These are phyloP conservation scores for Coregonus sp. DNA, from an alignment of 2,797 vertebrate genomes.

Conservation along the genomic window DNA sequence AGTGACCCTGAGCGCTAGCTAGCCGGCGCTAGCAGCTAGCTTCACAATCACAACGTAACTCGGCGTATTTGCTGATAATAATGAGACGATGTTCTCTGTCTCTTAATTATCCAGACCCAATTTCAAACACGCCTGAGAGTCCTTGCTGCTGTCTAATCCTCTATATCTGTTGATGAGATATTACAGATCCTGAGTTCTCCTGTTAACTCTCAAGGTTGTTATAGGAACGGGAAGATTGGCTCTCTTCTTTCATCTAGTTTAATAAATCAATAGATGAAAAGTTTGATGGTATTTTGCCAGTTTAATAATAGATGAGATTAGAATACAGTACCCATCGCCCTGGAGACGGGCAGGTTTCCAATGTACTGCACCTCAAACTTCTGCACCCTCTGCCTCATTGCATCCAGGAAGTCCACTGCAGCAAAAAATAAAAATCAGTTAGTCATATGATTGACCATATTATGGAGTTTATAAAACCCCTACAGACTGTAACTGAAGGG, in stretches of 20 bases:
- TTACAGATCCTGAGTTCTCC: not conserved
- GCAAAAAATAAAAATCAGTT: slow-evolving; percentile 19
- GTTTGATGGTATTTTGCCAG: no score
- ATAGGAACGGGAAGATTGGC: not conserved
- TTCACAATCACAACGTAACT: not conserved
- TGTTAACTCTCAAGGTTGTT: not conserved
- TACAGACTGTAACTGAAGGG: not conserved
- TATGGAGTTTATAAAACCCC: not conserved
- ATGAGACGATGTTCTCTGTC: not conserved
- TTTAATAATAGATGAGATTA: not conserved
- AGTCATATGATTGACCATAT: not conserved
- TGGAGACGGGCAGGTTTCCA: slow-evolving; percentile 86
- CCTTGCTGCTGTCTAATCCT: no score
- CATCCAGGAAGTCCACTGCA: slow-evolving; percentile 86
- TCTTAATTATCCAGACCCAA: not conserved
- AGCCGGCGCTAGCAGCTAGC: no score
- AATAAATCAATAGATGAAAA: no score
- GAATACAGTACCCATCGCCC: slow-evolving; percentile 83
- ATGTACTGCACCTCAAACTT: slow-evolving; percentile 89
- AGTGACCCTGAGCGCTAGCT: not conserved
- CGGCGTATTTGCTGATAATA: not conserved
- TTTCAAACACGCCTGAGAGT: not conserved
- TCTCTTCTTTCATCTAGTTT: not conserved
- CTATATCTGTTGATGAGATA: not conserved
- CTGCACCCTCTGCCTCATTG: slow-evolving; percentile 83